Evolutionary conservation across 2,113 vertebrate genomes (phyloP), one percentile per base, ranked within the genome.

Genomic region (Pygoscelis antarcticus): DNA sequence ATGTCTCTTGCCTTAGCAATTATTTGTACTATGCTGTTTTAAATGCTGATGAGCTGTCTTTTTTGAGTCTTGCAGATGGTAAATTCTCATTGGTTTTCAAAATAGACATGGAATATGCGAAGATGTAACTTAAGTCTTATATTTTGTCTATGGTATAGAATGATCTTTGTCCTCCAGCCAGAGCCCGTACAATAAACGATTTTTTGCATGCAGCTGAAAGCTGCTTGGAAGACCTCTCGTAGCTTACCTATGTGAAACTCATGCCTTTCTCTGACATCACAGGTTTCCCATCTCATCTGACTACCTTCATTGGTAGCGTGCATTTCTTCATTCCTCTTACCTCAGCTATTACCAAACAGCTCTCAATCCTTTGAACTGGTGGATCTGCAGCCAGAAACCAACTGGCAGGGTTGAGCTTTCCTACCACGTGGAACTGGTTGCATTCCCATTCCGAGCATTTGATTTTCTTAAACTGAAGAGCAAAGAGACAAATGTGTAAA

Each of bases 221-320:
- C 65, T 94, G 47, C n/a, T 72, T 68, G 36, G 32, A 57, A 72
- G 47, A 82, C 46, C 18, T 83, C 27, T 55, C 65, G 16, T 10
- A 51, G n/a, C 40, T 78, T 84, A 81, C 42, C 46, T 81, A 0
- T 69, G n/a, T 72, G 80, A 78, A 94, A 87, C 27, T 93, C 1
- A 1, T 61, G 84, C 26, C 52, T 75, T 52, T 87, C 61, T 79
- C 29, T 89, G 87, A 82, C 36, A 44, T 91, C 42, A 64, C 38
- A 79, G 65, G 70, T 93, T 82, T 94, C 81, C 54, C 64, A 47
- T 93, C 84, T 95, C 81, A 83, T 80, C 61, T 84, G 77, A 51
- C 81, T 84, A 36, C 80, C 55, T 95, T 78, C 13, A 19, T 30
- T 5, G 14, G 71, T 89, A 46, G 62, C 60, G 22, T 57, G 27